Evolutionary conservation across 1,140 invertebrate genomes (phyloP).

Genomic region (Tetragnatha versicolor): DNA sequence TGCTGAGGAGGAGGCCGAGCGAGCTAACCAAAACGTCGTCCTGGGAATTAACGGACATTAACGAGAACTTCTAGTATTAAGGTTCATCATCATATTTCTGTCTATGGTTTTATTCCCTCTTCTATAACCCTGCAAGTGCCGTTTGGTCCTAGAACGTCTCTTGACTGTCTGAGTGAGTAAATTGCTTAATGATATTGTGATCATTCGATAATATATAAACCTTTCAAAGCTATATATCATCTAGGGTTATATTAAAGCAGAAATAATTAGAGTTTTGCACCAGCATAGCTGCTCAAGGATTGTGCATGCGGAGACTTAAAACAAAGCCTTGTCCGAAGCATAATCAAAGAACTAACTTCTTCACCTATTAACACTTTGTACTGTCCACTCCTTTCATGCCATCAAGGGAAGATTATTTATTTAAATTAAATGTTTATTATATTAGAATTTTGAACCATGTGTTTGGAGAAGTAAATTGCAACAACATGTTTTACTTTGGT

Average conservation of each 20-base stretch:
- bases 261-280: constrained; percentile 28
- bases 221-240: constrained; percentile 32
- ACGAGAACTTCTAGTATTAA: constrained; percentile 34
- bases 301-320: background rate
- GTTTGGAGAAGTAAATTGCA: no score
- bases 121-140: constrained; percentile 17
- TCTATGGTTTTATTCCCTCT: constrained; percentile 40
- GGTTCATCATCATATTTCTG: constrained; percentile 26
- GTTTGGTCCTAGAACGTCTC: constrained; percentile 20
- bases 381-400: no score
- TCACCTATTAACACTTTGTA: no score
- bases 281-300: constrained; percentile 19
- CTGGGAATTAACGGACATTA: constrained; percentile 56
- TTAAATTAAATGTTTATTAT: no score
- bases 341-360: background rate
- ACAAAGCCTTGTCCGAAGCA: background rate
- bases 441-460: no score
- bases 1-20: constrained; percentile 91
- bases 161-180: constrained; percentile 6
- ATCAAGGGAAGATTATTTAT: no score
- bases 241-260: constrained; percentile 13
- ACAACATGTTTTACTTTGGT: no score
- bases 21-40: constrained; percentile 81
- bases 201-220: constrained; percentile 33
- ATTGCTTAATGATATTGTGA: constrained; percentile 20